Percentiles rank a stretch among this genome's conserved stretches.
phyloP scores from a whole-genome alignment of 2,113 vertebrate species.

The Grammomys surdaster region DNA sequence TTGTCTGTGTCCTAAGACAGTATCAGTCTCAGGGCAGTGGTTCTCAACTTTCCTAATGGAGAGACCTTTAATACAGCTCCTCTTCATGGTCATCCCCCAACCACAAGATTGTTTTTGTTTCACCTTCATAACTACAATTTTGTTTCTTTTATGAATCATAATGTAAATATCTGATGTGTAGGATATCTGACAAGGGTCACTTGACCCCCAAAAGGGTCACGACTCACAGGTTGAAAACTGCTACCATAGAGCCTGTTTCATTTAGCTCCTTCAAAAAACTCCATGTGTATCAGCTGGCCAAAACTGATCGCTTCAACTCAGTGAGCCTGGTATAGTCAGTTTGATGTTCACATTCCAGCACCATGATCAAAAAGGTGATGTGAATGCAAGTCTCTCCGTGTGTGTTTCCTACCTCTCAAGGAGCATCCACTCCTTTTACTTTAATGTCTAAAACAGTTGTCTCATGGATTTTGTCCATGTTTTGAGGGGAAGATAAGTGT shows the following conservation, averaged over 20 bases:
- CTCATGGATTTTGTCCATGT: not conserved
- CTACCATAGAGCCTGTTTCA: not conserved
- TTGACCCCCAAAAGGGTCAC: not conserved
- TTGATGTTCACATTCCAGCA: not conserved
- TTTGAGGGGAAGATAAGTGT: not conserved
- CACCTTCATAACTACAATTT: not conserved
- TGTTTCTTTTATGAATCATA: not conserved
- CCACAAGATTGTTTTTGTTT: not conserved
- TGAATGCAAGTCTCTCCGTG: not conserved
- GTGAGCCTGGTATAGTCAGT: not conserved
- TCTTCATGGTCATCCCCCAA: not conserved
- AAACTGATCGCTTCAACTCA: not conserved
- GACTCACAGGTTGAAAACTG: not conserved
- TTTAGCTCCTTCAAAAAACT: slow-evolving; percentile 4
- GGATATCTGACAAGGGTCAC: not conserved
- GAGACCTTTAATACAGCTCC: not conserved
- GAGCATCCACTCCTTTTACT: not conserved
- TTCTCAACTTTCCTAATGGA: not conserved
- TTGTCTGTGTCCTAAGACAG: slow-evolving; percentile 5
- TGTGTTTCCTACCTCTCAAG: not conserved
- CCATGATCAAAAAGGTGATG: not conserved
- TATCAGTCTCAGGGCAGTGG: not conserved
- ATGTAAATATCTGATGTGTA: not conserved
- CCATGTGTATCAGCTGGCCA: not conserved
- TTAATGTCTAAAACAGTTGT: not conserved